Base-by-base conservation (phyloP, 2,888 invertebrate species). In the Malthinus flaveolus region DNA sequence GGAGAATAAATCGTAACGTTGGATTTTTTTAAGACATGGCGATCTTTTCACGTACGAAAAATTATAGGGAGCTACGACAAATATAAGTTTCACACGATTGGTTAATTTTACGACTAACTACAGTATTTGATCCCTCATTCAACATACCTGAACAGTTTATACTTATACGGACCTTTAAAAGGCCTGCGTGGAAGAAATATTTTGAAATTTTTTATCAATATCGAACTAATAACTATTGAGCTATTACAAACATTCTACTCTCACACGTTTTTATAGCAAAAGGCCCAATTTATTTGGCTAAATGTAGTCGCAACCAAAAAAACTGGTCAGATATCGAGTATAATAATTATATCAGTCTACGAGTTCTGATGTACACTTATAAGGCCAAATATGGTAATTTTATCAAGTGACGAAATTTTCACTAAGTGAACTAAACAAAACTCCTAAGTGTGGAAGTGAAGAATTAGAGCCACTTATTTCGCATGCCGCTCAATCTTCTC, bases 401-500 rank as follows among this genome's bases (percentile, higher is more conserved):
- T 39, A 56, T 50, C 23, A 36, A 69, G 64, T 62, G 58, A 65
- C 67, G 66, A 62, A 67, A 15, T 66, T 69, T 68, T 67, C 69
- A 45, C 61, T 65, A 61, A 53, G 37, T 49, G 45, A 61, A 50
- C 57, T 61, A 62, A 51, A 37, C 58, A 58, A 51, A 52, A 49
- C 11, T 44, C 49, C 49, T 73, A 75, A 74, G 59, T 73, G 77
- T 76, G 77, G 77, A 72, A 73, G 73, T 66, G 71, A 81, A 79
- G 79, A 84, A 79, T 85, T 85, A 88, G 75, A 84, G 84, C 86
- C 88, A 87, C 78, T 85, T 87, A 75, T 87, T 90, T 77, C 88
- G 85, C 68, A 88, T 87, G 79, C 90, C 88, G 83, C 90, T 87
- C 80, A 89, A 84, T 83, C 91, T 87, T 80, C 91, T 90, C 85